Conservation (phyloP, 2,888 invertebrate species). For the Loripinus fragilis region DNA sequence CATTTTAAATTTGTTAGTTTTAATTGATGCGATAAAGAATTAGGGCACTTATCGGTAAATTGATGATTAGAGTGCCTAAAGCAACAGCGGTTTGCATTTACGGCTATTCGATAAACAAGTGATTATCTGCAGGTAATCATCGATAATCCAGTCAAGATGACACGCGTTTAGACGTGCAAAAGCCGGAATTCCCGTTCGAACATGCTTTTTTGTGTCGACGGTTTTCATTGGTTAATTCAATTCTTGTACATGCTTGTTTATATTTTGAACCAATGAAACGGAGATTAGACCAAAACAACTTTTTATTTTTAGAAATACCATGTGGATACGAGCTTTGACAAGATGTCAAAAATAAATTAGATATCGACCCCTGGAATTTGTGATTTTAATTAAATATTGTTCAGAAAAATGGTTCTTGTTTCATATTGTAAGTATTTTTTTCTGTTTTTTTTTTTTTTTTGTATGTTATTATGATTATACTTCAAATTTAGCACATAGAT, state of each 20-base stretch:
- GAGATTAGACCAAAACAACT: constrained; percentile 48
- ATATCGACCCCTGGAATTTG: too few relatives aligned
- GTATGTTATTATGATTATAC: too few relatives aligned
- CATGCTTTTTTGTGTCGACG: constrained; percentile 52
- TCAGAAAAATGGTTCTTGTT: constrained; percentile 57
- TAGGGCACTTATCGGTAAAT: not conserved
- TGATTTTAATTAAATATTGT: not conserved
- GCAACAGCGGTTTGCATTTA: not conserved
- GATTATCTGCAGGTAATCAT: constrained; percentile 4
- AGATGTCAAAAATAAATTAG: not conserved
- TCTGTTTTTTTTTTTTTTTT: too few relatives aligned
- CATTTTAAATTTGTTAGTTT: too few relatives aligned
- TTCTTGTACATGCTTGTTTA: constrained; percentile 64
- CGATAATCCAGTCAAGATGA: not conserved
- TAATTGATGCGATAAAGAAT: too few relatives aligned
- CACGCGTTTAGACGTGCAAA: constrained; percentile 50
- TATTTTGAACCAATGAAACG: constrained; percentile 61
- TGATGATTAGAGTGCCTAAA: not conserved
- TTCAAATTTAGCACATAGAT: too few relatives aligned
- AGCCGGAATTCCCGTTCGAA: constrained; percentile 52
- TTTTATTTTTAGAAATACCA: constrained; percentile 32
- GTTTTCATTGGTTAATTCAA: constrained; percentile 57
- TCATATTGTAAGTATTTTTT: constrained; percentile 56
- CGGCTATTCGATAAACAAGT: constrained; percentile 6
- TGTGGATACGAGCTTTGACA: constrained; percentile 4